phyloP scores from a whole-genome alignment of 2,113 vertebrate species.

The Heterotis niloticus region DNA sequence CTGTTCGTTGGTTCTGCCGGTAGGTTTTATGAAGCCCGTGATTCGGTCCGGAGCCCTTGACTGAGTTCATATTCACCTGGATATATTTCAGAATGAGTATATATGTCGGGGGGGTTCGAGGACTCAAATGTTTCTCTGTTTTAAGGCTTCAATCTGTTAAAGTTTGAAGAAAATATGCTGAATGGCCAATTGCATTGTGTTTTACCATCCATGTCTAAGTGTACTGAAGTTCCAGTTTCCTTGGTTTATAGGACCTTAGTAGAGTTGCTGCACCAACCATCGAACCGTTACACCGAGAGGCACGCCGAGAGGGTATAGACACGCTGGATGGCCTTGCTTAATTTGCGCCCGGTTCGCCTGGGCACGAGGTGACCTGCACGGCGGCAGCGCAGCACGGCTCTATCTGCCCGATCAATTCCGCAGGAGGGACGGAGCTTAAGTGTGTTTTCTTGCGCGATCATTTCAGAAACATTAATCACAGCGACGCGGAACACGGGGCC shows the following conservation, averaged over 20 bases:
- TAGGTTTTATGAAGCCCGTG: conserved; percentile 11
- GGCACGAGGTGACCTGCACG: background rate
- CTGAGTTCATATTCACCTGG: background rate
- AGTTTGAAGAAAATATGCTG: conserved; percentile 2
- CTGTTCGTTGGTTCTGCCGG: background rate
- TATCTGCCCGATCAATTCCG: conserved; percentile 24
- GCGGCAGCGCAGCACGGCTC: background rate
- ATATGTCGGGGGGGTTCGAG: too few species aligned
- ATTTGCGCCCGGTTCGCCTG: background rate
- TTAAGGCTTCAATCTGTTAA: background rate
- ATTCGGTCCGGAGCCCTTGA: background rate
- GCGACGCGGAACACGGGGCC: background rate
- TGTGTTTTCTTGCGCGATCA: conserved; percentile 20
- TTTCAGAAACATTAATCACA: conserved; percentile 29
- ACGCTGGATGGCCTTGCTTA: background rate
- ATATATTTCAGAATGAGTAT: background rate
- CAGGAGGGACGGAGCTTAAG: conserved; percentile 22
- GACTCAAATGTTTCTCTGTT: background rate
- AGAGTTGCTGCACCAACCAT: background rate
- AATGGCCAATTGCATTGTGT: background rate
- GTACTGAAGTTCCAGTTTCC: background rate
- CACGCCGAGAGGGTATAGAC: background rate
- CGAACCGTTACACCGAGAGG: background rate
- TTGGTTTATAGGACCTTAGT: too few species aligned
- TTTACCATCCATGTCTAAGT: background rate